These are phyloP conservation scores for Paramormyrops kingsleyae DNA, from an alignment of 2,113 vertebrate species.

Conservation along the genomic window DNA sequence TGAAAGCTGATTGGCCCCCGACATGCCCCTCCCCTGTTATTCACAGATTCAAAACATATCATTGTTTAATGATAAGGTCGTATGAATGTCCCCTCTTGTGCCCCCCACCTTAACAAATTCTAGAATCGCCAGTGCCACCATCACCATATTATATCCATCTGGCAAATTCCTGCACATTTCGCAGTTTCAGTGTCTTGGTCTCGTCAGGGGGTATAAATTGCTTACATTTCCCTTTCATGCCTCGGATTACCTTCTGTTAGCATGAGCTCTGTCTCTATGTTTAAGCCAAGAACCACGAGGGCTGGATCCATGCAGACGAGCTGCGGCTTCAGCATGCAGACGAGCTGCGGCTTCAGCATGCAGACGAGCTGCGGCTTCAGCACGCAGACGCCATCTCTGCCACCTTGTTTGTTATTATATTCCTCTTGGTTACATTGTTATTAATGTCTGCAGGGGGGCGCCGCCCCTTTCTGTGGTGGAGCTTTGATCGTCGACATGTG, in stretches of 20 bases:
- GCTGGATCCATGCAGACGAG: not conserved
- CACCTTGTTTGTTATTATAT: not conserved
- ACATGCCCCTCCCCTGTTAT: not conserved
- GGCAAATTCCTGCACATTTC: not conserved
- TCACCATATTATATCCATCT: slow-evolving; percentile 41
- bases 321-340: not conserved
- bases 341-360: not conserved
- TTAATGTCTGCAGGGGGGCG: not conserved
- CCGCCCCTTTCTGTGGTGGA: not conserved
- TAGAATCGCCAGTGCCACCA: not conserved
- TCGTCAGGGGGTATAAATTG: slow-evolving; percentile 24
- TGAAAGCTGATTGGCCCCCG: not conserved
- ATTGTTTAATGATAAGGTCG: not conserved
- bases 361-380: not conserved
- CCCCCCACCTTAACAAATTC: not conserved
- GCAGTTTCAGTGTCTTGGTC: slow-evolving; percentile 37
- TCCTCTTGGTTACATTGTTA: not conserved
- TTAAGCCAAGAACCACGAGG: not conserved
- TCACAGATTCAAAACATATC: not conserved
- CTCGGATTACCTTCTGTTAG: not conserved
- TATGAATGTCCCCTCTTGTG: slow-evolving; percentile 34
- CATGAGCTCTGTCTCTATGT: not conserved
- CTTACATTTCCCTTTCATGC: slow-evolving; percentile 22
- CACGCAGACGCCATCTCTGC: not conserved
- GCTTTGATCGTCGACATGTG: not conserved